These are phyloP conservation scores for Drosophila demipolita DNA, from an alignment of 2,888 invertebrate genomes.

Conservation along the genomic window DNA sequence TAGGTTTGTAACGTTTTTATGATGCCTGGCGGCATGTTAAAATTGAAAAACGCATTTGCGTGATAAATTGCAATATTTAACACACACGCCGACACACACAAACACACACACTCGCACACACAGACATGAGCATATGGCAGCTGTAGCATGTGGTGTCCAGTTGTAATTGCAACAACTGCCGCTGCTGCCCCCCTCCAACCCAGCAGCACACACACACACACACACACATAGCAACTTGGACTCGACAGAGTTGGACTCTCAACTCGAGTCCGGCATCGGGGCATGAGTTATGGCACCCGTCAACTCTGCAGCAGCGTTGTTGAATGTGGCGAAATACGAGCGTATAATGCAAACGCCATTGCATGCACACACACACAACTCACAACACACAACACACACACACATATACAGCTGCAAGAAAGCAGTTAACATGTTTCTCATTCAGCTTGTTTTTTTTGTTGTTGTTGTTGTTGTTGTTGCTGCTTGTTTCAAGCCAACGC, in stretches of 20 bases:
- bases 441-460: constrained; percentile 51
- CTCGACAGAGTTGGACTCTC: constrained; percentile 37
- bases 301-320: constrained; percentile 69
- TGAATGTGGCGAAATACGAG: constrained; percentile 82
- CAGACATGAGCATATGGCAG: constrained; percentile 62
- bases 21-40: constrained; percentile 85
- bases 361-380: constrained; percentile 56
- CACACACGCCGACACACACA: constrained; percentile 67
- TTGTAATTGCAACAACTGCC: constrained; percentile 75
- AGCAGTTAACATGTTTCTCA: constrained; percentile 80
- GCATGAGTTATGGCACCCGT: constrained; percentile 81
- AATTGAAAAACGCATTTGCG: constrained; percentile 85
- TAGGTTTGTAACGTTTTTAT: constrained; percentile 82
- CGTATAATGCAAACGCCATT: constrained; percentile 81
- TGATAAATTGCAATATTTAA: constrained; percentile 85
- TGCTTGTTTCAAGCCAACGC: constrained; percentile 75
- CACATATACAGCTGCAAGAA: constrained; percentile 58
- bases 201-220: constrained; percentile 27
- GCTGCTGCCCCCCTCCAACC: constrained; percentile 49
- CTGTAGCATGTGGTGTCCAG: constrained; percentile 77
- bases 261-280: constrained; percentile 55
- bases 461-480: constrained; percentile 8
- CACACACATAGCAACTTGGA: constrained; percentile 19
- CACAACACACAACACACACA: constrained; percentile 28
- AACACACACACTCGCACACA: constrained; percentile 25